Base-by-base conservation (phyloP, 2,888 invertebrate genomes). In the Kuschelorhynchus macadamiae region DNA sequence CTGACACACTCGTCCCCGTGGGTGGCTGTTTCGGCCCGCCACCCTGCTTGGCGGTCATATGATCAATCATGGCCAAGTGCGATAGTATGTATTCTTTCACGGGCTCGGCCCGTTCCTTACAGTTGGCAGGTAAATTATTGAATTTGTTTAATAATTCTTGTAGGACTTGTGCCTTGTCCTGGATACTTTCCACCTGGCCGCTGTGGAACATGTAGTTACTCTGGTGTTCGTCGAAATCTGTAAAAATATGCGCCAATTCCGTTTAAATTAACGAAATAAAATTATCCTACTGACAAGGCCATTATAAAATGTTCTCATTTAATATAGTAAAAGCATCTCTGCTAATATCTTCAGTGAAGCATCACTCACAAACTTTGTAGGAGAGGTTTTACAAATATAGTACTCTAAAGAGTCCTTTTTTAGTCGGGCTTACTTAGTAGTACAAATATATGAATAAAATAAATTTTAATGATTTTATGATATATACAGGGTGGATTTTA, bases 41-140 rank as follows among this genome's bases (percentile, higher is more conserved):
- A 18, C 33, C 52, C 1, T 20, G 7, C n/a, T n/a, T 17, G 4
- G 3, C 55, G 21, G 21, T 44, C 55, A 74, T 72, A 17, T 71
- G 73, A 44, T 64, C 72, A 46, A 81, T 64, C 76, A 81, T 76
- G 2, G 72, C 67, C 49, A 82, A 70, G 67, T 83, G 81, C 17
- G 79, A 74, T 41, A 78, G 72, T n/a, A 83, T 77, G 65, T 81
- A 83, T 18, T 80, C 78, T 56, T 79, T 79, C 2, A 83, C 80
- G 0, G 81, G 79, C 67, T 78, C 76, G 0, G 82, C 82, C 62
- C 79, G 74, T 21, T 77, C 73, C 62, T 80, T 80, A 56, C 81
- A 81, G 8, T 73, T 73, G 0, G 74, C 73, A 1, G 79, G 79
- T 71, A 83, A 72, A 8, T 76, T 73, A 25, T 81, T 71, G 72